Base-by-base conservation (phyloP, 2,113 vertebrate genomes). In the Lanius ludovicianus region DNA sequence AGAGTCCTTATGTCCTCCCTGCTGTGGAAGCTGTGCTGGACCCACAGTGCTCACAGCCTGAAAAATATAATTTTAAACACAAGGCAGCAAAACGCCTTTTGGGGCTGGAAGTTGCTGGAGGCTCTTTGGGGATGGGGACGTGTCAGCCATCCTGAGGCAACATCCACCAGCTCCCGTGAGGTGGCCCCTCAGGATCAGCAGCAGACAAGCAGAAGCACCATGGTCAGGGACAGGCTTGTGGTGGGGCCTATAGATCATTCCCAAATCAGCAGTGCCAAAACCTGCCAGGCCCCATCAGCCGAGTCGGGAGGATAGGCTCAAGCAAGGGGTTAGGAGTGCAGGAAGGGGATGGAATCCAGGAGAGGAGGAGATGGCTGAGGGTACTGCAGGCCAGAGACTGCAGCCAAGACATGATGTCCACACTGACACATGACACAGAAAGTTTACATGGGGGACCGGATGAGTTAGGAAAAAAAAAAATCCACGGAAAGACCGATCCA, bases 151-250 rank as follows among this genome's bases (percentile, higher is more conserved):
- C 30, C 50, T 37, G 41, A 50, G 41, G 28, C 39, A 68, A 60
- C 0, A 1, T 17, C 56, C 52, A 28, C 7, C 33, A 52, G 30
- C 35, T 85, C 42, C 82, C 82, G 39, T 0, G 0, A 68, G 7
- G 25, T 13, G 33, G 18, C 2, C 19, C 23, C 9, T 4, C 1
- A 2, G 17, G 31, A 20, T 64, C 31, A 19, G 17, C 31, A 62
- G 47, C 25, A 59, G 44, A 24, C 17, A 31, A 39, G 42, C 44
- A 63, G 33, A 19, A 35, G 13, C 23, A 57, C 10, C 1, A 0
- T 10, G 20, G n/a, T 31, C 42, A 75, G 79, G 23, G 31, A 25
- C 7, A 10, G 33, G 33, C 21, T 16, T 57, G 47, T 35, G 27
- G 11, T 3, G 2, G 27, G 8, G 15, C 11, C 30, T 68, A 0